Base-by-base conservation (phyloP, 2,113 vertebrate species). In the Larimichthys polyactis region DNA sequence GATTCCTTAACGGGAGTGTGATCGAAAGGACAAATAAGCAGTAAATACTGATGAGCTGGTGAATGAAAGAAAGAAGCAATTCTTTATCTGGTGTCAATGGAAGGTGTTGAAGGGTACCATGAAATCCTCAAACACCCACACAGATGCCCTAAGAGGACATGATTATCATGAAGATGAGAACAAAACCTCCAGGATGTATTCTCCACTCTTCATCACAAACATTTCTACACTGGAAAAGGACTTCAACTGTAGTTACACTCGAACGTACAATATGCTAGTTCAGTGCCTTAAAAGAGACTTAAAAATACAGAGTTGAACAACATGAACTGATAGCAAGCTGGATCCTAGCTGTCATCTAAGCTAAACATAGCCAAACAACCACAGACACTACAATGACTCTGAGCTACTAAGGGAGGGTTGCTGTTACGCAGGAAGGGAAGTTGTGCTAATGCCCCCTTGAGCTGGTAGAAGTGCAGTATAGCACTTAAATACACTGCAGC, bases 171-270 rank as follows among this genome's bases (percentile, higher is more conserved):
- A 24, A 29, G 29, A 51, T 14, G 48, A 7, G 20, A 64, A 8
- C 16, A 58, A 55, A 11, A 11, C 32, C 71, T 51, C 29, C 49
- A 62, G 24, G 44, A 73, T 44, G 11, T n/a, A 60, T 17, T 66
- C 63, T 78, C 44, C 27, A 54, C 24, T 73, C 27, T 29, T 70
- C 11, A 62, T 27, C 7, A 6, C 44, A 14, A 63, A 78, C 65
- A 51, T n/a, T 40, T 51, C 10, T 63, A 51, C 75, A 67, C 66
- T 82, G 79, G 67, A 63, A 81, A 78, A 60, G n/a, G 5, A 69
- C 55, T 71, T 14, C 19, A 48, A 3, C 24, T 64, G 12, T 16
- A 71, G 22, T 57, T 49, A n/a, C 62, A 1, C 20, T 36, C 15
- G 40, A 49, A 32, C 24, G 7, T 40, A 40, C 36, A 40, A 40